Evolutionary conservation across 2,797 vertebrate genomes (phyloP), one percentile per base, ranked within the genome.

Genomic region (Xenops minutus): DNA sequence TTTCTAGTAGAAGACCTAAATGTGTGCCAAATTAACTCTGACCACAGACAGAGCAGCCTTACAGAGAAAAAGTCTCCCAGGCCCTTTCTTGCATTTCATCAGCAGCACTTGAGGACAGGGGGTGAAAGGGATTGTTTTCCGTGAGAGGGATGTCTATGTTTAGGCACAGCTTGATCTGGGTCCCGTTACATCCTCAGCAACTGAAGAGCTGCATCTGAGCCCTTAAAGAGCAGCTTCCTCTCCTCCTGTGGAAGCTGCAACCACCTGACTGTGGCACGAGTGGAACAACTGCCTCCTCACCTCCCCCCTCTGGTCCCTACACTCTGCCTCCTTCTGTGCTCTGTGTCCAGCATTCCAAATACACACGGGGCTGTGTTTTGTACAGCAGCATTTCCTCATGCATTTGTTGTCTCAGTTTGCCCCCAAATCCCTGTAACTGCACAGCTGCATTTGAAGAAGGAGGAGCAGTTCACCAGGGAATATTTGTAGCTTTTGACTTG

Each of bases 301-400:
- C 84, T 85, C 59, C 52, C 74, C 55, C 26, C 61, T 58, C 44
- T 32, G 48, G 48, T 55, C 21, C 30, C 49, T 64, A 55, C 6
- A 3, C 55, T 56, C 29, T 67, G 32, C 55, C 73, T 73, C 37
- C 20, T 39, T 55, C 72, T 54, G 46, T 22, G 37, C 68, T 71
- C 61, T 41, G 21, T 15, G 5, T 74, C 75, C 93, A 36, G 14
- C 77, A 71, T 46, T 71, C 66, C 71, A 55, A 54, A 23, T 3
- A 4, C 5, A 12, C 34, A 18, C 0, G 0, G 58, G 89, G n/a
- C n/a, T 0, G 0, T 36, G 7, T 37, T 85, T 83, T 26, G 43
- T 4, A 4, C 39, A 74, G 54, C 78, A 58, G 19, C 24, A 26
- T 71, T 83, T 93, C 41, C 87, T 74, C 46, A 15, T 5, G 13